Conservation (phyloP, 2,113 vertebrate species). For the Phocoena sinus region DNA sequence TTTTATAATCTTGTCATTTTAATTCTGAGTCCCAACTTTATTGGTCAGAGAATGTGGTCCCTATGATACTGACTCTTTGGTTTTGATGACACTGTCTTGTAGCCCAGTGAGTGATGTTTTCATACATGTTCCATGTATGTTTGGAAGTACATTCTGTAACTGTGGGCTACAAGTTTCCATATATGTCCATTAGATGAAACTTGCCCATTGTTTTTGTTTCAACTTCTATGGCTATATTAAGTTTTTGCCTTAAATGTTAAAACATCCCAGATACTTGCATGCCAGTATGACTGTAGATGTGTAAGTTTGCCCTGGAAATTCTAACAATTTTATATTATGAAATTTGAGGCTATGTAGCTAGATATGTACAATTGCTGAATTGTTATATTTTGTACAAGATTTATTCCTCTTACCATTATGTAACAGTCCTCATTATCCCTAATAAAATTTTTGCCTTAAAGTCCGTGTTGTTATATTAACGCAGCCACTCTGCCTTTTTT, state of each 20-base stretch:
- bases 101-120: not conserved
- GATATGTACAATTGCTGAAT: not conserved
- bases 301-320: not conserved
- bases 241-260: not conserved
- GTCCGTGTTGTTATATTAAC: not conserved
- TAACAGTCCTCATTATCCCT: not conserved
- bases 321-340: not conserved
- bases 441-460: not conserved
- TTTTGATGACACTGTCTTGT: not conserved
- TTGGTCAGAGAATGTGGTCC: not conserved
- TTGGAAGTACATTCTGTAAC: not conserved
- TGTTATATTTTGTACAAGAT: not conserved
- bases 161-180: not conserved
- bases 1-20: not conserved
- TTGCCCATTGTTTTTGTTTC: not conserved
- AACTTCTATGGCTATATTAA: not conserved
- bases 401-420: not conserved
- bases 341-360: not conserved
- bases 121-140: not conserved
- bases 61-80: not conserved
- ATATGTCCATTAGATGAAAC: not conserved
- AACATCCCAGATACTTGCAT: not conserved
- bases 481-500: not conserved
- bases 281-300: not conserved
- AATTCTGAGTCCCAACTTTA: not conserved